These are phyloP conservation scores for Trochalopteron elliotii DNA, from an alignment of 2,113 vertebrate species.

Conservation along the genomic window DNA sequence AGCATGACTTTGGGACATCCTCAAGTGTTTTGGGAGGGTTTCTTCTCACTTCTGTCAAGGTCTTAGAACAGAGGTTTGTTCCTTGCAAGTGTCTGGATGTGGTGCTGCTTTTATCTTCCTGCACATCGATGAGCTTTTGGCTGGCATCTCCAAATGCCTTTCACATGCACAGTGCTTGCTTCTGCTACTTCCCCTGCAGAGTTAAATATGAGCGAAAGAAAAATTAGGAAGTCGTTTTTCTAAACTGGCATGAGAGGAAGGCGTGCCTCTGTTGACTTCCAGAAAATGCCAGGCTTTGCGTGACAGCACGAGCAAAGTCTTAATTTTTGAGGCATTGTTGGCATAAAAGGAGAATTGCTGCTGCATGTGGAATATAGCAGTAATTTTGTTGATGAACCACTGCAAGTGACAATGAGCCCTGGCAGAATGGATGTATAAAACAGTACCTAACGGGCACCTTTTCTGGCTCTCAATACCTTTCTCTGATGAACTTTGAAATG, in stretches of 20 bases:
- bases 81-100: not conserved
- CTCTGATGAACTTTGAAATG: not conserved
- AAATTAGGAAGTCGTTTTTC: not conserved
- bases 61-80: not conserved
- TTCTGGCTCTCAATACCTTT: not conserved
- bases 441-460: not conserved
- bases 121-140: not conserved
- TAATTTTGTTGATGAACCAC: not conserved
- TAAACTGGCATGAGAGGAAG: not conserved
- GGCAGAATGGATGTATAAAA: not conserved
- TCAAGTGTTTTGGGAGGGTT: not conserved
- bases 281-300: not conserved
- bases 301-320: not conserved
- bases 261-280: not conserved
- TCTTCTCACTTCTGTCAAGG: not conserved
- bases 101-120: not conserved
- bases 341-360: not conserved
- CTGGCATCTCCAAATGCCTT: not conserved
- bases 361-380: not conserved
- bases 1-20: not conserved
- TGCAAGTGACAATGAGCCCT: not conserved
- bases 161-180: not conserved
- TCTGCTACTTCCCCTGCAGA: not conserved
- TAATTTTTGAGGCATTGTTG: not conserved
- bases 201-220: not conserved